phyloP scores from a whole-genome alignment of 2,888 invertebrate genomes.

The Tanypteryx hageni region DNA sequence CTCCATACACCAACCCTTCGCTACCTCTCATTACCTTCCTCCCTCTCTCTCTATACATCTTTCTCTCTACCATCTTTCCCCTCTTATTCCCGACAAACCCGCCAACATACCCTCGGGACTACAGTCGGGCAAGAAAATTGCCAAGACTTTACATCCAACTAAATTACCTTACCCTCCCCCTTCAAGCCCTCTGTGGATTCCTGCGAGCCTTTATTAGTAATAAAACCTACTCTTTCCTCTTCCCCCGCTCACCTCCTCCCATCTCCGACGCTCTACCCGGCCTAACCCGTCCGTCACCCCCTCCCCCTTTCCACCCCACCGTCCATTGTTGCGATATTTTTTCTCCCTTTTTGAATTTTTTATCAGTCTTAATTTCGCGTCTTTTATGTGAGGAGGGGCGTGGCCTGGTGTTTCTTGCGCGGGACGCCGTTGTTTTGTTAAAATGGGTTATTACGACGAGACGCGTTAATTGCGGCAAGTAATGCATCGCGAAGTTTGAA shows the following conservation, averaged over 20 bases:
- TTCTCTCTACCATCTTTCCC: not conserved
- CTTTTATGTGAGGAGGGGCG: constrained; percentile 44
- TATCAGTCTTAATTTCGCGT: constrained; percentile 32
- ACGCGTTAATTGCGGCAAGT: constrained; percentile 26
- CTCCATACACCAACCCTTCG: constrained; percentile 22
- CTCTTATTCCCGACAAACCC: constrained; percentile 2
- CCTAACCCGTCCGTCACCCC: not conserved
- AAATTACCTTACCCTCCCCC: constrained; percentile 40
- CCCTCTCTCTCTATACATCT: not conserved
- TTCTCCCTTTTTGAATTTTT: constrained; percentile 39
- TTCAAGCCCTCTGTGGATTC: constrained; percentile 35
- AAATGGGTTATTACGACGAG: constrained; percentile 35
- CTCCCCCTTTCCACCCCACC: not conserved
- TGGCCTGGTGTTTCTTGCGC: constrained; percentile 8
- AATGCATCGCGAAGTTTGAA: constrained; percentile 1
- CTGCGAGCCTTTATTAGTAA: constrained; percentile 52
- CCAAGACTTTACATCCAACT: constrained; percentile 61
- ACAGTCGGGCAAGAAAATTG: constrained; percentile 40
- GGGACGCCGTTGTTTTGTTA: not conserved
- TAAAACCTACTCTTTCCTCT: constrained; percentile 33
- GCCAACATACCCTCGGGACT: constrained; percentile 52
- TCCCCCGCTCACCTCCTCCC: constrained; percentile 1
- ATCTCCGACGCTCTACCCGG: not conserved
- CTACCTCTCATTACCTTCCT: not conserved
- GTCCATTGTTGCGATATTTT: not conserved